Evolutionary conservation across 2,113 vertebrate genomes (phyloP), one percentile per base, ranked within the genome.

Genomic region (Cheilinus undulatus): DNA sequence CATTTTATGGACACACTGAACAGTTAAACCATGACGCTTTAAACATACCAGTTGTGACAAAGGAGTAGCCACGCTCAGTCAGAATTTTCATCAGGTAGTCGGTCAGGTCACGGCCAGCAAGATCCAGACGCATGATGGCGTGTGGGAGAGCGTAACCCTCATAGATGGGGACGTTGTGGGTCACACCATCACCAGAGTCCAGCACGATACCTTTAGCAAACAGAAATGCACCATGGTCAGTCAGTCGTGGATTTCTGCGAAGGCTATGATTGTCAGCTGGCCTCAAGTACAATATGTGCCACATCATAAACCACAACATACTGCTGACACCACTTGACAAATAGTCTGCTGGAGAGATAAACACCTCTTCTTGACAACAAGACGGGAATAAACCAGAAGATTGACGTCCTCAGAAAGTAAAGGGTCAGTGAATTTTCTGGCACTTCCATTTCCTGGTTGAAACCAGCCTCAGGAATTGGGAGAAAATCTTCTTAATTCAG

Each of bases 31-130:
- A 0, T 27, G 8, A 22, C 5, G 6, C 11, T 22, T 32, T 28
- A 4, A 3, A 8, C 73, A 1, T 52, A 98, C 97, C 97, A 12
- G 97, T 99, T 91, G 97, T 99, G 82, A 98, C 96, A 4, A 99
- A 99, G 61, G 95, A 96, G 83, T 99, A 99, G 88, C 97, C 97
- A 86, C 97, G 95, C 91, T 99, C 97, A 1, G 97, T 99, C 87
- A 99, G 95, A 92, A 99, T 99, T 93, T 99, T 99, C 97, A 99
- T 99, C 94, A 98, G 95, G 94, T 99, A 99, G 94, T 99, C 97
- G 0, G 97, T 99, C 86, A 99, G 95, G 91, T 99, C 97, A 0
- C 97, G 96, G 80, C 97, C 97, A 0, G 97, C 97, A 94, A 99
- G 93, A 86, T 99, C 97, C 14, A 99, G 94, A 78, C 97, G 97